Conservation (phyloP, 2,113 vertebrate genomes). For the Carlito syrichta region DNA sequence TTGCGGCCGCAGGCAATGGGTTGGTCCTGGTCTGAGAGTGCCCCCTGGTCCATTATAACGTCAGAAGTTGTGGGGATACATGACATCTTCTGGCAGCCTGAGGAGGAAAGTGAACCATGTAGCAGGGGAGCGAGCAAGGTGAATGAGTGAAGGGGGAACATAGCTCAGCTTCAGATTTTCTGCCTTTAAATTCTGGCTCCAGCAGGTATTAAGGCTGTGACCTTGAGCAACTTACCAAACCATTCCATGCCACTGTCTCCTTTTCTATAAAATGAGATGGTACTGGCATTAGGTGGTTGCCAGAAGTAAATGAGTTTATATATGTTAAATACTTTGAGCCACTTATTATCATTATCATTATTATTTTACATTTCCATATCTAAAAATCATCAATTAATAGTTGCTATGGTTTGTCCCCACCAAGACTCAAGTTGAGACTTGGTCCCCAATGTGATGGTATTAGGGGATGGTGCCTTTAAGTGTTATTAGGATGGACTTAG, state of each 20-base stretch:
- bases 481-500: too few relatives aligned
- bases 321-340: neutral
- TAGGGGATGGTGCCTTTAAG: neutral
- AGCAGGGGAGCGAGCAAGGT: too few relatives aligned
- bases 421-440: neutral
- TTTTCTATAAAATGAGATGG: neutral
- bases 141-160: too few relatives aligned
- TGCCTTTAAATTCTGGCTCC: neutral
- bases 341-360: neutral
- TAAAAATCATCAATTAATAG: too few relatives aligned
- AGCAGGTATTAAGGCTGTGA: neutral
- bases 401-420: neutral
- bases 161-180: too few relatives aligned
- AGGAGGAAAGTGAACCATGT: too few relatives aligned
- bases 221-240: neutral
- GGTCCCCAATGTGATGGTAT: neutral
- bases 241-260: neutral
- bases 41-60: too few relatives aligned
- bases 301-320: conserved; percentile 16
- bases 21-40: too few relatives aligned
- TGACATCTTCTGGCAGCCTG: too few relatives aligned
- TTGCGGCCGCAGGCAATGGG: too few relatives aligned
- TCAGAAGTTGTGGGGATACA: too few relatives aligned
- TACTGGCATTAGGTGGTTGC: neutral
- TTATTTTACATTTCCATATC: too few relatives aligned